Conservation (phyloP, 92 coral and sea anemone genomes). For the Pocillopora meandrina region DNA sequence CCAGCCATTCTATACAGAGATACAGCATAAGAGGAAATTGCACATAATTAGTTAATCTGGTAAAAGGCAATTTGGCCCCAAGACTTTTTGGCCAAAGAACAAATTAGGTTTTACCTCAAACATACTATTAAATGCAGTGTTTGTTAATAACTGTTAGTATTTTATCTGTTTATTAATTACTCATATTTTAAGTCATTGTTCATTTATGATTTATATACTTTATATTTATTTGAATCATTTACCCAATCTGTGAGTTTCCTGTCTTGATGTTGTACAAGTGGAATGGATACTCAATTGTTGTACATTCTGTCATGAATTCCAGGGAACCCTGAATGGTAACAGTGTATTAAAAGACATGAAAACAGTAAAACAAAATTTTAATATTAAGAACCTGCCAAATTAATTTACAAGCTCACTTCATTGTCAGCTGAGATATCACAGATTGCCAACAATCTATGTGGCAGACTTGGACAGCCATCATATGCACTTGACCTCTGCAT, state of each 20-base stretch:
- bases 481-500: conserved; percentile 82
- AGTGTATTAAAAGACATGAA: neutral
- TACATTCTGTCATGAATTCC: conserved; percentile 96
- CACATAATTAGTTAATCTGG: no score
- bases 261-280: conserved; percentile 89
- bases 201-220: no score
- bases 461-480: conserved; percentile 95
- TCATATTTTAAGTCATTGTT: no score
- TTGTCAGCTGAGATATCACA: conserved; percentile 96
- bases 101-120: no score
- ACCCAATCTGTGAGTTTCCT: conserved; percentile 95
- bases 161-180: no score
- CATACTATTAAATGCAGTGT: no score
- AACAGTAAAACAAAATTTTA: neutral
- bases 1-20: conserved; percentile 85
- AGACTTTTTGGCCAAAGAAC: no score
- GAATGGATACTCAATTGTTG: conserved; percentile 97
- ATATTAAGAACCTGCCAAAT: neutral
- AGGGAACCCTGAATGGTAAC: conserved; percentile 79
- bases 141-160: no score
- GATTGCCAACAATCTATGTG: conserved; percentile 89
- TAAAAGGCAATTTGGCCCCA: no score
- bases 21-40: neutral
- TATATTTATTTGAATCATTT: neutral
- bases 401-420: conserved; percentile 47